These are phyloP conservation scores for Spheniscus humboldti DNA, from an alignment of 2,797 vertebrate genomes.

Conservation along the genomic window DNA sequence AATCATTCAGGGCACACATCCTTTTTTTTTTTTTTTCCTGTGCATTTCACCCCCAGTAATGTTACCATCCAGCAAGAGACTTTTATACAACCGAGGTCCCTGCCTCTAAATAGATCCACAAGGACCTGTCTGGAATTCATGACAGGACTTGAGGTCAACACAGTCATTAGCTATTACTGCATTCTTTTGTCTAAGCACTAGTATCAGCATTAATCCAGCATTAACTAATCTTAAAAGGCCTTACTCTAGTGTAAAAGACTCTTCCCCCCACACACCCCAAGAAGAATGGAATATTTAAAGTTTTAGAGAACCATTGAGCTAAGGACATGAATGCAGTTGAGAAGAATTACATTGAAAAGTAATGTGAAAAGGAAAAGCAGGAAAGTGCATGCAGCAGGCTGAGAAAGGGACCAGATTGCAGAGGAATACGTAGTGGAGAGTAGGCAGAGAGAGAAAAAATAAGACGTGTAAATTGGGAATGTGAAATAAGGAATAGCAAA, in stretches of 20 bases:
- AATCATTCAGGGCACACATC: not conserved
- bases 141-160: not conserved
- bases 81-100: not conserved
- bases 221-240: not conserved
- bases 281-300: not conserved
- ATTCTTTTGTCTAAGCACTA: not conserved
- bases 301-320: not conserved
- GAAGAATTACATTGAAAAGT: not conserved
- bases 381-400: not conserved
- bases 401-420: constrained; percentile 29
- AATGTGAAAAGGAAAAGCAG: not conserved
- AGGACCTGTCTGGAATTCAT: not conserved
- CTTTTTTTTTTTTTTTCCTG: not conserved
- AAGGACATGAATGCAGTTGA: not conserved
- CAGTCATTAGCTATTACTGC: not conserved
- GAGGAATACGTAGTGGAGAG: constrained; percentile 1
- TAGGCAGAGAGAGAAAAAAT: constrained; percentile 37
- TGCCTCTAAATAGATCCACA: not conserved
- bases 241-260: not conserved
- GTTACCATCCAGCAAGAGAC: not conserved
- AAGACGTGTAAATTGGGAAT: not conserved
- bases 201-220: not conserved
- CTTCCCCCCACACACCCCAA: not conserved
- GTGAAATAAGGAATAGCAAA: constrained; percentile 18
- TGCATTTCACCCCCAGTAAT: not conserved